These are phyloP conservation scores for Zeugodacus cucurbitae DNA, from an alignment of 1,140 invertebrate genomes.

Conservation along the genomic window DNA sequence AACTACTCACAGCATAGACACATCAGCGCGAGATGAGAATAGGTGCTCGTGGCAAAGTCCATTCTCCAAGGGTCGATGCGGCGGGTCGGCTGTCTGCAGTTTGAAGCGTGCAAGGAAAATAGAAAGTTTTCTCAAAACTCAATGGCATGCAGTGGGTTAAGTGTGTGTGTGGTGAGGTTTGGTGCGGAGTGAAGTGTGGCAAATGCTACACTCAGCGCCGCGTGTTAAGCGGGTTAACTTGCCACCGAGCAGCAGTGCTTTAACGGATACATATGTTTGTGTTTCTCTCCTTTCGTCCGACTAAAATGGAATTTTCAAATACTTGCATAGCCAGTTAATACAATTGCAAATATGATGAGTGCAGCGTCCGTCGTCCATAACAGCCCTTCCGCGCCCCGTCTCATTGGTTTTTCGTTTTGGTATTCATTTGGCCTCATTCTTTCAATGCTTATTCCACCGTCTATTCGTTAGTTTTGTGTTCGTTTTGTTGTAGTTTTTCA, in stretches of 20 bases:
- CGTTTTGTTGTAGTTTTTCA: not conserved
- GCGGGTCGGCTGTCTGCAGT: not conserved
- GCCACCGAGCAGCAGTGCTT: not conserved
- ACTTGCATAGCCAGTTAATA: constrained; percentile 30
- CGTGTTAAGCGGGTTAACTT: constrained; percentile 11
- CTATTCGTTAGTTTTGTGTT: not conserved
- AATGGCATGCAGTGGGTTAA: not conserved
- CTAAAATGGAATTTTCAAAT: constrained; percentile 30
- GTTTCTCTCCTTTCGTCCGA: not conserved
- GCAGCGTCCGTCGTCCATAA: not conserved
- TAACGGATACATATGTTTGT: not conserved
- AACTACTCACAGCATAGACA: not conserved
- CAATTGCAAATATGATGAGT: constrained; percentile 29
- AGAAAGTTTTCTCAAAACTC: not conserved
- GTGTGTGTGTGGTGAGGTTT: not conserved
- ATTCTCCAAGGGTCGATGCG: not conserved
- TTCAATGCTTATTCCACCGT: not conserved
- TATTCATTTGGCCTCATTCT: constrained; percentile 20
- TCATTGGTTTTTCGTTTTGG: not conserved
- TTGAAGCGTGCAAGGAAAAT: not conserved
- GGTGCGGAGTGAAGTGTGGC: not conserved
- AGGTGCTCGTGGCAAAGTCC: not conserved
- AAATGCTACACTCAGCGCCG: not conserved
- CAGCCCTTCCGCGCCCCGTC: not conserved
- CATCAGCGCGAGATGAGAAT: not conserved